Conservation (phyloP, 2,888 invertebrate species). For the Leistus spinibarbis region DNA sequence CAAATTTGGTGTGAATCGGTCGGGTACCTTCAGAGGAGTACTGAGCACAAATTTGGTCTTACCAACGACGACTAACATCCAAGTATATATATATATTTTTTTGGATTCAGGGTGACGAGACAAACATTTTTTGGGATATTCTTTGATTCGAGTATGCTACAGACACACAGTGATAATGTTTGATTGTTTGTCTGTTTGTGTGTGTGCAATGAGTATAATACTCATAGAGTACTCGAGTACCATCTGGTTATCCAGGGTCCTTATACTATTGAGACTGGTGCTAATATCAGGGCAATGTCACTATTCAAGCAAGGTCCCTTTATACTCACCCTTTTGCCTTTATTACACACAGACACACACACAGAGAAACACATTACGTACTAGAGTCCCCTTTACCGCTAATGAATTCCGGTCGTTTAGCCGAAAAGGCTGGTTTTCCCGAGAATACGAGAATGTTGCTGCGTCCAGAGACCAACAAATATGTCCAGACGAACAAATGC, state of each 20-base stretch:
- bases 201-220: no score
- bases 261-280: neutral
- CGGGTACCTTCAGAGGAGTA: no score
- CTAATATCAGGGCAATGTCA: neutral
- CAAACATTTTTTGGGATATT: no score
- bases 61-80: no score
- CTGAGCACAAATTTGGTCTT: no score
- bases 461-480: neutral
- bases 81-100: no score
- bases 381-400: neutral
- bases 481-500: neutral
- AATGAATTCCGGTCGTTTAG: constrained; percentile 5
- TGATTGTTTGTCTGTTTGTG: no score
- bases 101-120: no score
- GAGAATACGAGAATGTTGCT: neutral
- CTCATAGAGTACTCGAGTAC: neutral
- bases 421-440: neutral
- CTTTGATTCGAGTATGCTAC: no score
- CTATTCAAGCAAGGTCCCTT: neutral
- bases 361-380: neutral
- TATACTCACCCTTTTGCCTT: neutral
- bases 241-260: neutral
- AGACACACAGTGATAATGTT: no score
- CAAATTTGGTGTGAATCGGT: no score
- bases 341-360: neutral